Base-by-base conservation (phyloP, 2,113 vertebrate genomes). In the Elachura formosa region DNA sequence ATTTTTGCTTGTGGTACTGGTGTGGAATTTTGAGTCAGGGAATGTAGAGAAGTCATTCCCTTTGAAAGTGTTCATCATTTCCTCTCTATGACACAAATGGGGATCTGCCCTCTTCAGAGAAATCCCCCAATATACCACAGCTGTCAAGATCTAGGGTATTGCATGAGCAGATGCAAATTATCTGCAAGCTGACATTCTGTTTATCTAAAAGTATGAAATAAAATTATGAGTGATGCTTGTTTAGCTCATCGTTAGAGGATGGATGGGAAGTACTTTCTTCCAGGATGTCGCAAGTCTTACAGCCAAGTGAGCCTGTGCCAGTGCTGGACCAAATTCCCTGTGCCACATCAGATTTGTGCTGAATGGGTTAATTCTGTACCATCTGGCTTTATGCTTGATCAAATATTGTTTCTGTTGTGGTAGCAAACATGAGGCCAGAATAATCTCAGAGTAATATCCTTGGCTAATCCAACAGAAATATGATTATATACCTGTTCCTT, bases 351-450 rank as follows among this genome's bases (percentile, higher is more conserved):
- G 28, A 20, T 66, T 63, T 66, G 74, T 83, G 49, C 62, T 54
- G 63, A 76, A 83, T 14, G 91, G 45, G 93, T 94, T 94, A 91
- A 87, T 79, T 73, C 61, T 85, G 34, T 43, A 49, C 90, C 78
- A 77, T 93, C 92, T 96, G 95, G 82, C 90, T 83, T 69, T 66
- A 19, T 73, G 82, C 90, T 95, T 69, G 58, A 76, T 93, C 92
- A 90, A 80, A 87, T 91, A 90, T 54, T 87, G 78, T 83, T 94
- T 87, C 71, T 56, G 11, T 83, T 82, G 75, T 79, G 75, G 87
- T 91, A 66, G 78, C 78, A 78, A 95, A 56, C 31, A 6, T 5
- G 34, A 72, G 49, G 51, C 40, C 74, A 62, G 87, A 82, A 55
- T 80, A 85, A 94, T 17, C 82, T 69, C 1, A 0, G 52, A 6